Evolutionary conservation across 2,797 vertebrate species (phyloP).

Genomic region (Melopsittacus undulatus): DNA sequence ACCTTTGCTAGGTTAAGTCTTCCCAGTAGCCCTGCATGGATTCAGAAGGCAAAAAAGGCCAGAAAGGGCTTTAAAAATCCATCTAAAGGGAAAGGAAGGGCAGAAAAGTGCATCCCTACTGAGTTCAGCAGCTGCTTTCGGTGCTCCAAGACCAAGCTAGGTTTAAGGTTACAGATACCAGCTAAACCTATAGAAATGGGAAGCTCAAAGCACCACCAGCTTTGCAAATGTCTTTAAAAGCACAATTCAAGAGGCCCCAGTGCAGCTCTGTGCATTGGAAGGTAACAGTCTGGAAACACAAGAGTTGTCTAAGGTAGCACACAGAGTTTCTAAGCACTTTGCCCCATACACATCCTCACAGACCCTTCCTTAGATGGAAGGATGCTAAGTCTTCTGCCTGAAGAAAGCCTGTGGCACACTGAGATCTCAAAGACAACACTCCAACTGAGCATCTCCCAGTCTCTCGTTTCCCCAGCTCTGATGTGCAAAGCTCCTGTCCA

Average conservation of each 20-base stretch:
- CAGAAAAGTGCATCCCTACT: rapidly evolving
- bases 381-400: rapidly evolving
- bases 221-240: not conserved
- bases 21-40: not conserved
- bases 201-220: not conserved
- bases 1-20: not conserved
- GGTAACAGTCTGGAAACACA: not conserved
- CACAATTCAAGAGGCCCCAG: rapidly evolving
- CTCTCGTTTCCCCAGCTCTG: not conserved
- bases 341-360: rapidly evolving
- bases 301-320: rapidly evolving
- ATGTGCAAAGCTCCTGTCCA: not conserved
- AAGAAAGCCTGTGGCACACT: not conserved
- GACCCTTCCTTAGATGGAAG: not conserved
- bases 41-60: not conserved
- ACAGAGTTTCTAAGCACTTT: rapidly evolving
- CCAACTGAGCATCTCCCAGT: rapidly evolving
- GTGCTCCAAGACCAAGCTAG: not conserved
- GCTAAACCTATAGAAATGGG: rapidly evolving
- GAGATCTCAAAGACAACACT: rapidly evolving
- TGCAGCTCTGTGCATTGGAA: not conserved
- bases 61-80: not conserved
- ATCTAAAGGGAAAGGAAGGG: not conserved
- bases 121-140: not conserved
- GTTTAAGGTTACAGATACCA: not conserved